Conservation (phyloP, 2,113 vertebrate species). For the Cepphus grylle region DNA sequence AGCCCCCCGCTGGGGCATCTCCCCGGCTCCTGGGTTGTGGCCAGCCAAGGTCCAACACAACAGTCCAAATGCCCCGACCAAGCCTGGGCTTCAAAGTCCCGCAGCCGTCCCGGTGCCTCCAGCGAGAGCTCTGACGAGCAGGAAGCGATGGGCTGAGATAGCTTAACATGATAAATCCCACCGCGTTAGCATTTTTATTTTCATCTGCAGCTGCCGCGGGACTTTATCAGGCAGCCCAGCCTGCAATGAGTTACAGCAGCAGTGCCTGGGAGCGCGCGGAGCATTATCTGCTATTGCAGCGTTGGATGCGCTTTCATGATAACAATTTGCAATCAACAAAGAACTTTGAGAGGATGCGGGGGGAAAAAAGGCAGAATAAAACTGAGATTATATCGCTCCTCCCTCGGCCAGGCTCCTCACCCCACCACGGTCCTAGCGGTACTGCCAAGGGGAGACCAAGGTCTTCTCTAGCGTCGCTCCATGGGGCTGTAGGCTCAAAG, state of each 20-base stretch:
- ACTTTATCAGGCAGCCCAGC: neutral
- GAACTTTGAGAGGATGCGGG: neutral
- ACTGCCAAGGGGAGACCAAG: neutral
- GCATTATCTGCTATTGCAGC: conserved; percentile 22
- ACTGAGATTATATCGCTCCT: neutral
- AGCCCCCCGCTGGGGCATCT: neutral
- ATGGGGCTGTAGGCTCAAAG: neutral
- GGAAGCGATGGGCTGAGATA: conserved; percentile 31
- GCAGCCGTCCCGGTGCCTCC: neutral
- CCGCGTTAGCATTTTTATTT: neutral
- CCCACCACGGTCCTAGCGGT: neutral
- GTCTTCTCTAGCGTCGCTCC: neutral
- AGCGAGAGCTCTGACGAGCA: neutral
- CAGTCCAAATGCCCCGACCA: neutral
- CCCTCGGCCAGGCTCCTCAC: neutral
- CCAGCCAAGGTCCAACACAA: neutral
- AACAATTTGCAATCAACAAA: conserved; percentile 28
- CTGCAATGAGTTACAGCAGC: neutral
- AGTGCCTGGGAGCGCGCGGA: neutral
- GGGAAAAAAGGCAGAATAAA: neutral
- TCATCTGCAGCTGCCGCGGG: conserved; percentile 13
- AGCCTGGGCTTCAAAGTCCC: neutral
- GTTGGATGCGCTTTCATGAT: neutral
- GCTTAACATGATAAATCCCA: neutral
- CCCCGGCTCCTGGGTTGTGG: neutral